Percentiles rank a stretch among this genome's conserved stretches.
These are phyloP conservation scores for Psophia crepitans DNA, from an alignment of 2,113 vertebrate genomes.

Conservation along the genomic window DNA sequence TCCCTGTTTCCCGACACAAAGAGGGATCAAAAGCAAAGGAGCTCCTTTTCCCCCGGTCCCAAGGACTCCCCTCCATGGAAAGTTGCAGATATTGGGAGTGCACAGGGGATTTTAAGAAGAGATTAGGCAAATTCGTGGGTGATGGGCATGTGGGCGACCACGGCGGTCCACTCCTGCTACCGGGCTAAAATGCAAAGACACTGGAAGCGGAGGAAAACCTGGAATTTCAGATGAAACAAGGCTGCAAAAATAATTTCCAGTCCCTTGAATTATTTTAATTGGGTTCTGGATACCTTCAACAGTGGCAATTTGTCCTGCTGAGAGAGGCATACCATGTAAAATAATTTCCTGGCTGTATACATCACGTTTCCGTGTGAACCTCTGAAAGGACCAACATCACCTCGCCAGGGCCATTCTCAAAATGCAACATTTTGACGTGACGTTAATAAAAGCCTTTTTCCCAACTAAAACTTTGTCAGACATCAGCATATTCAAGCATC, in stretches of 20 bases:
- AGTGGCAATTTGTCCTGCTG: not conserved
- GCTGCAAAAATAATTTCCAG: not conserved
- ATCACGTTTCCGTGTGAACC: not conserved
- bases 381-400: not conserved
- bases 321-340: not conserved
- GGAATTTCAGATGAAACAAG: not conserved
- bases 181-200: not conserved
- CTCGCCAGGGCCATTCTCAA: not conserved
- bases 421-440: not conserved
- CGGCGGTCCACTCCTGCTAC: rapidly evolving
- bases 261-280: not conserved
- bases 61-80: not conserved
- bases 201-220: not conserved
- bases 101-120: not conserved
- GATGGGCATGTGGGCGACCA: rapidly evolving
- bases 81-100: rapidly evolving
- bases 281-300: not conserved
- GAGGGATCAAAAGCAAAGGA: not conserved
- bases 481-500: not conserved
- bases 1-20: not conserved
- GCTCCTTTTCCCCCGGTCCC: not conserved
- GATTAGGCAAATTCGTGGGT: not conserved
- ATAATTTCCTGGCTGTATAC: not conserved
- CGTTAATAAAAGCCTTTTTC: not conserved
- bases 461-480: not conserved